phyloP scores from a whole-genome alignment of 2,113 vertebrate genomes.

The Chloropsis hardwickii region DNA sequence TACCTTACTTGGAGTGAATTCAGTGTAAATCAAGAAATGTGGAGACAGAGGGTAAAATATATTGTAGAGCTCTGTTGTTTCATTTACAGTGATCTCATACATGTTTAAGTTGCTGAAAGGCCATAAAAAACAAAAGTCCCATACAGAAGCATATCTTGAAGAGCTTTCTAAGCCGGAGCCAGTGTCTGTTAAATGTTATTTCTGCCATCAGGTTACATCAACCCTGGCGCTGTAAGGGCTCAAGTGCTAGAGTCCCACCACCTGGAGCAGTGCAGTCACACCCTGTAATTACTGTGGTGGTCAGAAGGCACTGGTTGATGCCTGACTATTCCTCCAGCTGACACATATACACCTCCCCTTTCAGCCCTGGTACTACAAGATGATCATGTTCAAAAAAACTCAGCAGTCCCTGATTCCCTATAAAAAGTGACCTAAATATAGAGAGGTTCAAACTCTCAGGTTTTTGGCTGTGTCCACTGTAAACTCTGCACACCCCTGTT shows the following conservation, averaged over 20 bases:
- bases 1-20: constrained; percentile 37
- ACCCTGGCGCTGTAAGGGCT: not conserved
- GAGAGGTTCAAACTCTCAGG: not conserved
- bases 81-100: not conserved
- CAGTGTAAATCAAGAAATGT: not conserved
- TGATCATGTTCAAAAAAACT: not conserved
- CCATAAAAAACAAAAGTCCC: not conserved
- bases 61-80: not conserved
- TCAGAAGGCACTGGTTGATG: not conserved
- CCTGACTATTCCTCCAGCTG: not conserved
- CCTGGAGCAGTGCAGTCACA: not conserved
- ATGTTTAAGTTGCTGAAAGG: not conserved
- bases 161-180: not conserved
- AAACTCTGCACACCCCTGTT: not conserved
- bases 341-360: accelerated
- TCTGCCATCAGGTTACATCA: not conserved
- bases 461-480: not conserved
- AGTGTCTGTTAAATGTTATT: not conserved
- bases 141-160: not conserved
- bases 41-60: not conserved
- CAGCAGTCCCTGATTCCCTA: not conserved
- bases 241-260: not conserved
- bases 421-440: not conserved
- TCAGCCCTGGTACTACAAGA: not conserved
- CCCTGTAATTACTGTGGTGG: accelerated